These are phyloP conservation scores for Patella depressa DNA, from an alignment of 2,888 invertebrate species.

Conservation along the genomic window DNA sequence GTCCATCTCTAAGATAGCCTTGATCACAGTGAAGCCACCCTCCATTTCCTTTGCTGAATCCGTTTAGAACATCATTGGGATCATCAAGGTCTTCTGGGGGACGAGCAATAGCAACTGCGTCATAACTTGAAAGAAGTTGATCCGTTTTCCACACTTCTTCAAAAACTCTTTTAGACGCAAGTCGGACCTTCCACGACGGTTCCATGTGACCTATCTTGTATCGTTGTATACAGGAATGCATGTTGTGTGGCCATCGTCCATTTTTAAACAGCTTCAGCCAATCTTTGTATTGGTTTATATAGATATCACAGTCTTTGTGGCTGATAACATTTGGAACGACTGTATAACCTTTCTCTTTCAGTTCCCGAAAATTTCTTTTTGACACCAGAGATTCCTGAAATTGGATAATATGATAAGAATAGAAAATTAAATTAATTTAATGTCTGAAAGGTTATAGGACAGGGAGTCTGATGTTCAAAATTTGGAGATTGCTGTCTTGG, in stretches of 20 bases:
- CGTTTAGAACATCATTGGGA: slow-evolving; percentile 27
- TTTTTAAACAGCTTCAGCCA: slow-evolving; percentile 52
- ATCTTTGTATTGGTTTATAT: slow-evolving; percentile 41
- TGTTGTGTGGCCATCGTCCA: slow-evolving; percentile 45
- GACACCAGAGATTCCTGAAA: slow-evolving; percentile 29
- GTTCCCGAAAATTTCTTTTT: slow-evolving; percentile 34
- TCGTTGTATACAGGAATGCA: slow-evolving; percentile 53
- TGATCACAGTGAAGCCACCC: slow-evolving; percentile 63
- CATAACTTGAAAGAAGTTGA: slow-evolving; percentile 58
- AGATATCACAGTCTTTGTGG: slow-evolving; percentile 44
- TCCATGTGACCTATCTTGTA: slow-evolving; percentile 56
- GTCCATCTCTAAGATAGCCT: slow-evolving; percentile 47
- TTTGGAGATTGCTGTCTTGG: too few species aligned
- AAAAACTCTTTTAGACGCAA: slow-evolving; percentile 57
- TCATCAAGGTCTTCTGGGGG: slow-evolving; percentile 52
- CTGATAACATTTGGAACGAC: slow-evolving; percentile 49
- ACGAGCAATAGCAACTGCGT: slow-evolving; percentile 62
- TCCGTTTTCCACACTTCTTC: slow-evolving; percentile 60
- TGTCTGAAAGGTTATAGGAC: too few species aligned
- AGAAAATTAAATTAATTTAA: too few species aligned
- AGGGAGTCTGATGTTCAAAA: too few species aligned
- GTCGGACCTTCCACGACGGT: slow-evolving; percentile 56
- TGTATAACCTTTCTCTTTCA: slow-evolving; percentile 51
- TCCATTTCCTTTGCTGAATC: slow-evolving; percentile 40
- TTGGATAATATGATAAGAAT: too few species aligned